Conservation (phyloP, 1,140 invertebrate genomes). For the Camponotus vicinus region DNA sequence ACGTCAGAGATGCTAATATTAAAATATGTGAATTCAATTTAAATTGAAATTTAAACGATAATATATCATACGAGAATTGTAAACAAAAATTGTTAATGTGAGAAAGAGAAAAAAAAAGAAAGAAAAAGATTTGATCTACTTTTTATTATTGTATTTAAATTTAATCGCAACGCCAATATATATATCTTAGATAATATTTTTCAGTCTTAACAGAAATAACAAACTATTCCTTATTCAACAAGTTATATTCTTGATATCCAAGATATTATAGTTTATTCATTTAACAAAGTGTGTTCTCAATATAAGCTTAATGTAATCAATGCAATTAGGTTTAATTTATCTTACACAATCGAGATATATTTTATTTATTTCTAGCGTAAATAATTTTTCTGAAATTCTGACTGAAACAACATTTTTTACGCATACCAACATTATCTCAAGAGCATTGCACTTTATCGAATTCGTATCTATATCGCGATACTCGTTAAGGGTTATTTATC, state of each 20-base stretch:
- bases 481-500: conserved; percentile 78
- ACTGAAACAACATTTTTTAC: conserved; percentile 20
- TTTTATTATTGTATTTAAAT: conserved; percentile 23
- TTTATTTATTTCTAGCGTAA: background rate
- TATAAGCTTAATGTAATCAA: background rate
- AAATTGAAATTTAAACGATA: conserved; percentile 30
- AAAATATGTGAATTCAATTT: conserved; percentile 28
- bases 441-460: conserved; percentile 54
- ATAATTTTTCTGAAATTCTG: conserved; percentile 3
- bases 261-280: background rate
- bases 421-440: conserved; percentile 15
- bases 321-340: background rate
- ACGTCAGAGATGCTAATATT: background rate
- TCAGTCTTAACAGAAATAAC: conserved; percentile 1
- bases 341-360: background rate
- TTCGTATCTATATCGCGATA: conserved; percentile 18
- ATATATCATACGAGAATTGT: background rate
- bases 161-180: background rate
- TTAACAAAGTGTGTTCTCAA: background rate
- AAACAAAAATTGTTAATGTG: background rate
- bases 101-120: background rate
- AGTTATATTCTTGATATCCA: background rate
- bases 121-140: background rate
- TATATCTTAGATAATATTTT: background rate
- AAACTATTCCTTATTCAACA: background rate